These are phyloP conservation scores for Aphrocallistes beatrix DNA, from an alignment of 37 sponge, comb jelly and placozoan species.

Conservation along the genomic window DNA sequence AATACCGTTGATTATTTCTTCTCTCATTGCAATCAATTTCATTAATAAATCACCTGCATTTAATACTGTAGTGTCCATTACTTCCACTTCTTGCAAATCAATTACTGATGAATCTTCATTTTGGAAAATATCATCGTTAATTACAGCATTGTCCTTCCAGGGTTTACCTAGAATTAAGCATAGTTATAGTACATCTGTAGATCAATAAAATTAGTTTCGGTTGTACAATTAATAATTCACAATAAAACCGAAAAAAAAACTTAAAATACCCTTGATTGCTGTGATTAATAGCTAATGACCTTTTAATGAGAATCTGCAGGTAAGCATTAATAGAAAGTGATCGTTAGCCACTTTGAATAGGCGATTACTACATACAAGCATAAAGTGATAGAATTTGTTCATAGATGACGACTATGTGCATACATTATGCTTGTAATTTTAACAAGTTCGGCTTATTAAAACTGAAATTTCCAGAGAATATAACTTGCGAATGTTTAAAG, in stretches of 20 bases:
- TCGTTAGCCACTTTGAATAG: too few relatives aligned
- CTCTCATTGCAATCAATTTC: neutral
- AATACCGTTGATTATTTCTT: neutral
- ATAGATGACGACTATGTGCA: too few relatives aligned
- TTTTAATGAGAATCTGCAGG: too few relatives aligned
- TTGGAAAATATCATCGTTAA: neutral
- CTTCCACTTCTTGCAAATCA: slow-evolving; percentile 2
- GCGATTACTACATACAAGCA: too few relatives aligned
- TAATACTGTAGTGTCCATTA: neutral
- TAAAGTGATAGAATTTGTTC: too few relatives aligned
- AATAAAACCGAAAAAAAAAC: neutral
- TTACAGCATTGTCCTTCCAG: neutral
- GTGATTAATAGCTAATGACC: neutral
- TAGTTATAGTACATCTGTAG: neutral
- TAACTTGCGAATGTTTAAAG: neutral
- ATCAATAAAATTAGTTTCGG: neutral
- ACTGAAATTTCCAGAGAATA: too few relatives aligned
- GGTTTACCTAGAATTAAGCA: neutral
- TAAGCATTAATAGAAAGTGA: too few relatives aligned
- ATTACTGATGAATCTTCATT: neutral
- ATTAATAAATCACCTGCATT: neutral
- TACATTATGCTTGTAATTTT: too few relatives aligned
- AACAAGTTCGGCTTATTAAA: too few relatives aligned
- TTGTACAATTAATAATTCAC: neutral
- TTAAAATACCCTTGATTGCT: neutral